Conservation (phyloP, 2,888 invertebrate species). For the Heteromyza rotundicornis region DNA sequence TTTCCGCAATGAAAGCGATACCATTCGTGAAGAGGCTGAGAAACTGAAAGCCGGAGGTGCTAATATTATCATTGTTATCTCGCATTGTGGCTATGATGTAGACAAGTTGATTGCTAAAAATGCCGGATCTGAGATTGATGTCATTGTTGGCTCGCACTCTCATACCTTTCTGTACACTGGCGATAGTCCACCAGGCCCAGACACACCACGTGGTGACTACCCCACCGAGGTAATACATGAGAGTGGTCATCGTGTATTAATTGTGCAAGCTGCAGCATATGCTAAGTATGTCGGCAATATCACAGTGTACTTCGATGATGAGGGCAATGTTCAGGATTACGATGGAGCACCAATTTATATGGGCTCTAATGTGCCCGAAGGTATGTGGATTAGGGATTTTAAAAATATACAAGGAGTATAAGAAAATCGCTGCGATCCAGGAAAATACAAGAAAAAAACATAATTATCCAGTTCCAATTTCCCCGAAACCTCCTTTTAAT, state of each 20-base stretch:
- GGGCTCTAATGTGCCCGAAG: conserved; percentile 69
- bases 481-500: no score
- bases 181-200: conserved; percentile 66
- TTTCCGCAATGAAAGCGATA: conserved; percentile 73
- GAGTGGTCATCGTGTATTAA: conserved; percentile 61
- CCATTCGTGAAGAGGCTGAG: conserved; percentile 72
- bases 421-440: no score
- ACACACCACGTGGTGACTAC: conserved; percentile 69
- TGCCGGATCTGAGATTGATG: conserved; percentile 73
- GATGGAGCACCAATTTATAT: conserved; percentile 77
- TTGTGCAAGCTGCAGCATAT: conserved; percentile 77
- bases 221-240: conserved; percentile 72
- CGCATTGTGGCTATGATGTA: conserved; percentile 78
- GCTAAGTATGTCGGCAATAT: conserved; percentile 81
- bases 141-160: conserved; percentile 86
- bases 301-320: conserved; percentile 72
- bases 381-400: no score
- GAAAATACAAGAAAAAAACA: no score
- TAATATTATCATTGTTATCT: conserved; percentile 81
- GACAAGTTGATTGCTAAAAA: conserved; percentile 72
- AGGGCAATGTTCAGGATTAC: conserved; percentile 71
- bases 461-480: no score
- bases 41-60: conserved; percentile 69
- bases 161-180: conserved; percentile 79
- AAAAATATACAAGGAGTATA: no score